Evolutionary conservation across 1,140 invertebrate species (phyloP).

Genomic region (Anastrepha obliqua): DNA sequence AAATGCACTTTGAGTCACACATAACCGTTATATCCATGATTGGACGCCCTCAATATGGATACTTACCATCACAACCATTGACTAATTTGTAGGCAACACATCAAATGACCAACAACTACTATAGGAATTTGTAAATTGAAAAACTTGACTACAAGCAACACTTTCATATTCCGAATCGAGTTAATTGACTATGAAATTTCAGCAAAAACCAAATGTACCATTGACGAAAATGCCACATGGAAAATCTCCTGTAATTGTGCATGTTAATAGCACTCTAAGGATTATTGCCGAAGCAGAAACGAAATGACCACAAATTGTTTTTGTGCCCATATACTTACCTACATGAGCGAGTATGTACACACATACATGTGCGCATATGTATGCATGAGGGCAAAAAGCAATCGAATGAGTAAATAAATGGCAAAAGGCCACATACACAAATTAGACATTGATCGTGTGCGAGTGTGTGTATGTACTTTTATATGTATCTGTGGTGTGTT

Average conservation of each 20-base stretch:
- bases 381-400: neutral
- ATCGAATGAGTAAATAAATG: neutral
- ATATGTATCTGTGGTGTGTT: neutral
- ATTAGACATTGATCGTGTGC: neutral
- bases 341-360: neutral
- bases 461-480: neutral
- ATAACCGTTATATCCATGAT: too few species aligned
- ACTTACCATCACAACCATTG: too few species aligned
- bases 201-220: neutral
- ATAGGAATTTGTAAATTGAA: neutral
- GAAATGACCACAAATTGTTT: conserved; percentile 23
- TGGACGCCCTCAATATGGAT: too few species aligned
- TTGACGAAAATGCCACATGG: neutral
- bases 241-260: conserved; percentile 30
- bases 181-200: conserved; percentile 43
- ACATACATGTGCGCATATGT: neutral
- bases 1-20: too few species aligned
- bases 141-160: neutral
- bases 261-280: conserved; percentile 41
- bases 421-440: neutral
- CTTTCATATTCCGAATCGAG: neutral
- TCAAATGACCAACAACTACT: too few species aligned
- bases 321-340: neutral
- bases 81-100: too few species aligned
- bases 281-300: neutral